Evolutionary conservation across 2,888 invertebrate species (phyloP).

Genomic region (Lasioglossum malachurum): DNA sequence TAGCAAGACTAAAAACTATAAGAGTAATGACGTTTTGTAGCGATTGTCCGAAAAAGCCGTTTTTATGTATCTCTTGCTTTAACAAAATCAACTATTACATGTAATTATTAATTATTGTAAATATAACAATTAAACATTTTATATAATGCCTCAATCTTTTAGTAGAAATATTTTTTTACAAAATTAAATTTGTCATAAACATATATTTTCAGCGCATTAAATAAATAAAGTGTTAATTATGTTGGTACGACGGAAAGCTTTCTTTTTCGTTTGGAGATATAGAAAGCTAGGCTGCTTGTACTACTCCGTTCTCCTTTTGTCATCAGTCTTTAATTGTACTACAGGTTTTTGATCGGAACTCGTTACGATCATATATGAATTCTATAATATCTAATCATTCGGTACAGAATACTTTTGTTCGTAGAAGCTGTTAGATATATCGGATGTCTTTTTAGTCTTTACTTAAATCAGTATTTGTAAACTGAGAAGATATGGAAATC

Average conservation of each 20-base stretch:
- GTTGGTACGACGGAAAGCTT: conserved; percentile 26
- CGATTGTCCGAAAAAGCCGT: no score
- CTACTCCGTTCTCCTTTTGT: conserved; percentile 54
- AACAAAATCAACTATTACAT: no score
- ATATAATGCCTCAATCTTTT: no score
- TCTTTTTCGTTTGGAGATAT: conserved; percentile 44
- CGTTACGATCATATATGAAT: conserved; percentile 30
- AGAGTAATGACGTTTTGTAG: no score
- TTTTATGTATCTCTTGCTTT: no score
- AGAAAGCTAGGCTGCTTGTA: conserved; percentile 61
- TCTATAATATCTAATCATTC: conserved; percentile 45
- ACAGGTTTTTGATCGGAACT: conserved; percentile 57
- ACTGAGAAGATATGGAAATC: conserved; percentile 32
- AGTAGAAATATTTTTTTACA: no score
- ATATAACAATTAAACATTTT: no score
- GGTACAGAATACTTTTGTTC: conserved; percentile 43
- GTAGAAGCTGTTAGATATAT: conserved; percentile 53
- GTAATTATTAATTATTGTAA: no score
- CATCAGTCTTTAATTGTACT: conserved; percentile 73
- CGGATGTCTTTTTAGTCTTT: conserved; percentile 65
- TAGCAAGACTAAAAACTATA: no score
- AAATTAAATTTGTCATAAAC: no score
- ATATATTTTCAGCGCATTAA: no score
- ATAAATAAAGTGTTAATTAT: no score
- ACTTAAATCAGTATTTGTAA: conserved; percentile 36